phyloP scores from a whole-genome alignment of 1,140 invertebrate species.

The Drosophila mauritiana region DNA sequence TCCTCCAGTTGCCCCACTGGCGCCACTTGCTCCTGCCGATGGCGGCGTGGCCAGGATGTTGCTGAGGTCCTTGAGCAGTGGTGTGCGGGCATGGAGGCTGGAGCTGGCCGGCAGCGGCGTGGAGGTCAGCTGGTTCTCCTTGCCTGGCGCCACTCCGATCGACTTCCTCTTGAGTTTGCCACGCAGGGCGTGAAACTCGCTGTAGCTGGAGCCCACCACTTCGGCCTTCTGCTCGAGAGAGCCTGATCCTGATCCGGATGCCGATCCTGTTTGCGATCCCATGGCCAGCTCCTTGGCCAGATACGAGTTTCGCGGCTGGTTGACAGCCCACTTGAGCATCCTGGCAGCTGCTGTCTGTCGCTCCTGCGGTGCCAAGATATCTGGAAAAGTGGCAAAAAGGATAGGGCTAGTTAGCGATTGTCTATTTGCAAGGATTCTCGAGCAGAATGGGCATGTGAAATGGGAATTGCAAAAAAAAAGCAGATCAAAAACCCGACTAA shows the following conservation, averaged over 20 bases:
- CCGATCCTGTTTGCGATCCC: slow-evolving; percentile 11
- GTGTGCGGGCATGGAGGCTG: slow-evolving; percentile 18
- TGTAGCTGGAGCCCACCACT: slow-evolving; percentile 30
- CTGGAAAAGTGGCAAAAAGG: slow-evolving; percentile 33
- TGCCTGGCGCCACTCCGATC: slow-evolving; percentile 30
- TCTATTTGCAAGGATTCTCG: slow-evolving; percentile 3
- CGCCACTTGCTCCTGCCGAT: no score
- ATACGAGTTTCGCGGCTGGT: slow-evolving; percentile 74
- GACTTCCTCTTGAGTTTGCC: slow-evolving; percentile 54
- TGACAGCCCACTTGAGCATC: slow-evolving; percentile 84
- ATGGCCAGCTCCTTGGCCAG: slow-evolving; percentile 36
- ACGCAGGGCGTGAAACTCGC: slow-evolving; percentile 45
- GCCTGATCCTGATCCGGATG: not conserved
- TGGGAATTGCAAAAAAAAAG: no score
- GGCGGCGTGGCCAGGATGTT: slow-evolving; percentile 60
- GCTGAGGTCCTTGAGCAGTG: slow-evolving; percentile 70
- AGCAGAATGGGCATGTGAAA: not conserved
- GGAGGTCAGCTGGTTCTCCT: slow-evolving; percentile 80
- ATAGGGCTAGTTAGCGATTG: slow-evolving; percentile 41
- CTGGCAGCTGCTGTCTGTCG: slow-evolving; percentile 51
- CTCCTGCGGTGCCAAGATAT: not conserved
- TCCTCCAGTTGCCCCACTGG: not conserved
- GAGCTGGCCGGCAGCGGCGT: slow-evolving; percentile 67
- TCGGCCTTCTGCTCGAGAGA: slow-evolving; percentile 10
- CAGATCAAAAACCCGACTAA: slow-evolving; percentile 24